Evolutionary conservation across 2,113 vertebrate species (phyloP).

Genomic region (Empidonax alnorum): DNA sequence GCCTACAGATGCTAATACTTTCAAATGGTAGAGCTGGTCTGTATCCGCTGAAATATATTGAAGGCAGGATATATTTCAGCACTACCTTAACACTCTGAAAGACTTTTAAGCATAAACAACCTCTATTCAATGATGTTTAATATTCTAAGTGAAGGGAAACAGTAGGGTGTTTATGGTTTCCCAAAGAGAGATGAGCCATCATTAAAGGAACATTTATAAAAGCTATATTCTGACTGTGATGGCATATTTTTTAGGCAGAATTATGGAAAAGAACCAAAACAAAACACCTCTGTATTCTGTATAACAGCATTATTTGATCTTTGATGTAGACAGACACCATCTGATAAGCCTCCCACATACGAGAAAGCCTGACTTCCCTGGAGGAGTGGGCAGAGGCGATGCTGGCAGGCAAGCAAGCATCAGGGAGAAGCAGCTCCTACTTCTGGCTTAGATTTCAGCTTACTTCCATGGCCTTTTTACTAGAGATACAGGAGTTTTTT

Average conservation of each 20-base stretch:
- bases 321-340: slow-evolving; percentile 30
- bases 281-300: background rate
- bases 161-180: background rate
- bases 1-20: background rate
- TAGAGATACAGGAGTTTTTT: background rate
- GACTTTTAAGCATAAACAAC: background rate
- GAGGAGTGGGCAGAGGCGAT: background rate
- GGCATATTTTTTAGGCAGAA: background rate
- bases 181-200: background rate
- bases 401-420: background rate
- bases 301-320: background rate
- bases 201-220: background rate
- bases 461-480: background rate
- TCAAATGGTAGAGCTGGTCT: background rate
- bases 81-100: background rate
- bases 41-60: background rate
- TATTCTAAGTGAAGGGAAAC: background rate
- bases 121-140: background rate
- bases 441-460: background rate
- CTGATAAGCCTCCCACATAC: background rate
- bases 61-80: background rate
- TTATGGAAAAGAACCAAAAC: background rate
- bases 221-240: background rate
- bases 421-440: background rate
- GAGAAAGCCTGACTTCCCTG: background rate